A percentile compares a stretch with the other conserved stretches of the same genome.
Conservation (phyloP, 2,113 vertebrate species). For the Tachysurus vachellii region DNA sequence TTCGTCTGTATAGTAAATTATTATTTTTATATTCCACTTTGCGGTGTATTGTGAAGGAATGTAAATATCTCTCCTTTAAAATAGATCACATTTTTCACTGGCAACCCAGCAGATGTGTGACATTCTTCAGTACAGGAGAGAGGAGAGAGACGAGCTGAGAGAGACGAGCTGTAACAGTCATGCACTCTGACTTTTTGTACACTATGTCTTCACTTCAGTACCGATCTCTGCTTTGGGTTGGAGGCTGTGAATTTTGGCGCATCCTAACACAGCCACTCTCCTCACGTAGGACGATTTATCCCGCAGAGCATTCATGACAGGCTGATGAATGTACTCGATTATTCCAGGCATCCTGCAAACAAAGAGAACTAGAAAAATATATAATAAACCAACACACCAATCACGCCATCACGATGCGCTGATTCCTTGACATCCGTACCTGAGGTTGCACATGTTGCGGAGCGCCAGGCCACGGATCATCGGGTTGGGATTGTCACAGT, state of each 20-base stretch:
- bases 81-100: background rate
- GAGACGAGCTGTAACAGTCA: background rate
- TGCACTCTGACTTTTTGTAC: background rate
- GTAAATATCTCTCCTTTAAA: background rate
- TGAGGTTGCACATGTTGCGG: conserved; percentile 89
- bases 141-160: background rate
- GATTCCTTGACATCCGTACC: conserved; percentile 64
- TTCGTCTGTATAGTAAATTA: background rate
- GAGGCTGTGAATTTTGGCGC: conserved; percentile 87
- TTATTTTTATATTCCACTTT: background rate
- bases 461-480: conserved; percentile 91
- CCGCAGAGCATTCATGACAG: conserved; percentile 81
- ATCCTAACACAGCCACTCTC: conserved; percentile 90
- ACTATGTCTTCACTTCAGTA: background rate
- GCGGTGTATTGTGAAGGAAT: background rate
- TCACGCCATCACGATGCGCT: background rate
- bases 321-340: conserved; percentile 90
- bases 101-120: background rate
- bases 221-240: conserved; percentile 80
- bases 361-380: background rate
- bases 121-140: background rate
- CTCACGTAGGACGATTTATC: conserved; percentile 93
- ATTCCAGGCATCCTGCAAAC: conserved; percentile 83
- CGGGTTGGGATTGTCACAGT: conserved; percentile 91
- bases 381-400: background rate